These are phyloP conservation scores for Benitochromis conjunctus DNA, from an alignment of 2,113 vertebrate genomes.

Conservation along the genomic window DNA sequence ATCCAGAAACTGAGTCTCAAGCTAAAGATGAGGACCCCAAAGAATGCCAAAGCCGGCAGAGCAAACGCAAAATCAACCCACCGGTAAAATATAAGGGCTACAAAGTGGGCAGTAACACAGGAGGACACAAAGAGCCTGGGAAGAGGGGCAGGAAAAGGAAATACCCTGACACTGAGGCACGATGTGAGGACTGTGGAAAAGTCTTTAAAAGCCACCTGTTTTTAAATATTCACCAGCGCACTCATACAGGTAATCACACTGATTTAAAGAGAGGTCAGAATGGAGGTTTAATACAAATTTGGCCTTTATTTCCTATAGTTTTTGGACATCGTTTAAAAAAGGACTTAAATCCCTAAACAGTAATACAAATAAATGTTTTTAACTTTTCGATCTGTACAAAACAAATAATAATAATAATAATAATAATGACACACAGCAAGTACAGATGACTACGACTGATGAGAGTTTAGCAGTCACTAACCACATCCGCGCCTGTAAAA, in stretches of 20 bases:
- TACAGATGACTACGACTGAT: neutral
- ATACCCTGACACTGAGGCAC: constrained; percentile 75
- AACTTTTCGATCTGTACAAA: neutral
- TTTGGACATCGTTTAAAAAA: neutral
- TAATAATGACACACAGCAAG: neutral
- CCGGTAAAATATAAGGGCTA: constrained; percentile 86
- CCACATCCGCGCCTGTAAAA: rapidly evolving
- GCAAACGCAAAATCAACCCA: constrained; percentile 82
- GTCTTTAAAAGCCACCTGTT: constrained; percentile 92
- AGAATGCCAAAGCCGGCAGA: constrained; percentile 71
- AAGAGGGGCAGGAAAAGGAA: constrained; percentile 79
- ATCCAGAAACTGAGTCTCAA: constrained; percentile 6
- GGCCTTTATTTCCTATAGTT: neutral
- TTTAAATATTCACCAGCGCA: constrained; percentile 87
- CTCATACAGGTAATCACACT: constrained; percentile 84
- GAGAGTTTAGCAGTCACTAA: neutral
- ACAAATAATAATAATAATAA: neutral
- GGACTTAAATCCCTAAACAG: neutral
- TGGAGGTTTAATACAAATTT: neutral
- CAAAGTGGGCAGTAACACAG: constrained; percentile 76
- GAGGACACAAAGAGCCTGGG: constrained; percentile 68
- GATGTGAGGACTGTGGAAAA: constrained; percentile 90
- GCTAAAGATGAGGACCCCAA: constrained; percentile 61
- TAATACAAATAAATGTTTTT: neutral
- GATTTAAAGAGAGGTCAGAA: neutral